phyloP scores from a whole-genome alignment of 2,113 vertebrate species.

The Embiotoca jacksoni region DNA sequence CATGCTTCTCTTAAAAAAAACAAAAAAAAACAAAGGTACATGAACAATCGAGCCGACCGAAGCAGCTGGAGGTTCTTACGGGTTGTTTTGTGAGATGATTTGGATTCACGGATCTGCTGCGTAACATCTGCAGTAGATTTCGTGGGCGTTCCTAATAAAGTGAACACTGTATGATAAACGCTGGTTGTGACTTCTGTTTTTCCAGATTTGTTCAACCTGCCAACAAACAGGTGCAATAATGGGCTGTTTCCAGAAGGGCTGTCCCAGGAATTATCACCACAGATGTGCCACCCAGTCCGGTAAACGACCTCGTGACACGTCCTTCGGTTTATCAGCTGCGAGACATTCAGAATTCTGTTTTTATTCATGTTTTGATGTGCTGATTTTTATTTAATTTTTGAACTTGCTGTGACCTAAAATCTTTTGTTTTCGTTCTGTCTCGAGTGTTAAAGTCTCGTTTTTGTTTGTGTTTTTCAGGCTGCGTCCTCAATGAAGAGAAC shows the following conservation, averaged over 20 bases:
- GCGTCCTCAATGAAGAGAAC: constrained; percentile 82
- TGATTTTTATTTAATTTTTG: too few species aligned
- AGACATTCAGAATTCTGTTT: too few species aligned
- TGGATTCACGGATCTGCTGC: background rate
- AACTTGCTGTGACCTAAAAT: too few species aligned
- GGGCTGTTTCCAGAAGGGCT: constrained; percentile 85
- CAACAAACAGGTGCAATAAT: constrained; percentile 77
- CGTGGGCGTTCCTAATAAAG: background rate
- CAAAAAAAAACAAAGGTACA: too few species aligned
- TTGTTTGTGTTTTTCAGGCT: constrained; percentile 66
- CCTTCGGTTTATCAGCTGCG: too few species aligned
- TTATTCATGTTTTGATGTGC: too few species aligned
- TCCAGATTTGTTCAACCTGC: constrained; percentile 80
- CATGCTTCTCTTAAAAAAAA: too few species aligned
- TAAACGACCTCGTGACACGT: constrained; percentile 19
- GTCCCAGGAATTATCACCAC: constrained; percentile 81
- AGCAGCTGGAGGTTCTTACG: too few species aligned
- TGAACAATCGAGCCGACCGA: too few species aligned
- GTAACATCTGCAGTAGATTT: background rate
- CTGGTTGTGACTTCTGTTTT: background rate
- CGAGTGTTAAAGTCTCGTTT: background rate
- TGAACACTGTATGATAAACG: too few species aligned
- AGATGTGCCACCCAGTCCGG: constrained; percentile 82
- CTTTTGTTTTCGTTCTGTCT: too few species aligned
- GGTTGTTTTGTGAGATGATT: background rate